Base-by-base conservation (phyloP, 2,888 invertebrate species). In the Pinctada fucata region DNA sequence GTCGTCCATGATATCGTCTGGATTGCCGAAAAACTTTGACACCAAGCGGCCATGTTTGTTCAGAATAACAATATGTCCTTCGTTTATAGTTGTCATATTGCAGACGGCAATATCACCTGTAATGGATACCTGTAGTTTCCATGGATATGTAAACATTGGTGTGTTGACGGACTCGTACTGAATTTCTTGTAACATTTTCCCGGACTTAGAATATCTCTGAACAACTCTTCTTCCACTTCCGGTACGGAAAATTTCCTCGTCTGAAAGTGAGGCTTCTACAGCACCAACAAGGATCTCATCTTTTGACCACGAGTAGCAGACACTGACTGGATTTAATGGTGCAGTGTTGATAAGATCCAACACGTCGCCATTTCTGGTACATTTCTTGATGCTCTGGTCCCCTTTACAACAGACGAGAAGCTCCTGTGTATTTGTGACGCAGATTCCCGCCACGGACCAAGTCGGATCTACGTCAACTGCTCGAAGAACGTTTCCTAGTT, bases 391-490 rank as follows among this genome's bases (percentile, higher is more conserved):
- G 31, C 50, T 74, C 31, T 50, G 65, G 51, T 74, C 74, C 10
- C 65, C 74, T 31, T 74, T 74, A 51, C 74, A 74, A n/a, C 74
- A 74, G 16, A 74, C 66, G 66, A 74, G 66, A 50, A 74, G 74
- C 63, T 74, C 74, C 51, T 74, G 63, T 49, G 50, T 66, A n/a
- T 51, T 48, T 3, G 74, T 74, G 4, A 74, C 74, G 51, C 74
- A 74, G 5, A 74, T 74, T 74, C 74, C 74, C 50, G 74, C 66
- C 31, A 74, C 66, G n/a, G 65, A 66, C 74, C 74, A 74, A 10
- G 65, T 48, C 13, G 74, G 51, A 50, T 74, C 74, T 16, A 74
- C 66, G 48, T 74, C 65, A 31, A 67, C 66, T 6, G 74, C 16
- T 49, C 66, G 48, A 13, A 74, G 31, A 10, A 66, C 66, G 31